Evolutionary conservation across 2,888 invertebrate genomes (phyloP).

Genomic region (Keiferia lycopersicella): DNA sequence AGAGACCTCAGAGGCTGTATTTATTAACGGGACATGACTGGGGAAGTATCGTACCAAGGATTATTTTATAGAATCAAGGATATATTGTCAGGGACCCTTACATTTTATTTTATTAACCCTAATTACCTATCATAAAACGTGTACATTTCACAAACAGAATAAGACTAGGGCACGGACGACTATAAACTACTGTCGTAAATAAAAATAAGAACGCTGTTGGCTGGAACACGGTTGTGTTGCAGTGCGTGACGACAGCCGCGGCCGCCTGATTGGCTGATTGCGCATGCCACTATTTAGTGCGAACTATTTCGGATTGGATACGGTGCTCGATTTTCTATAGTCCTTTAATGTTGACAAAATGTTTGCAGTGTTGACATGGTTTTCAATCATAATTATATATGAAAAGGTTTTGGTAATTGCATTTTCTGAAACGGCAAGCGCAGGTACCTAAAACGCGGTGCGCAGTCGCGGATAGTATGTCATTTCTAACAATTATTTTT

Average conservation of each 20-base stretch:
- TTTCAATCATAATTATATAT: background rate
- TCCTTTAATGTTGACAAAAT: constrained; percentile 17
- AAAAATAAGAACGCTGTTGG: constrained; percentile 16
- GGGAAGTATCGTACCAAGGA: no score
- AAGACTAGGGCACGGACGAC: constrained; percentile 7
- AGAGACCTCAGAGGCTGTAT: no score
- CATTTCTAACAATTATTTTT: no score
- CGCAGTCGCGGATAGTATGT: no score
- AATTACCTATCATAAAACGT: background rate
- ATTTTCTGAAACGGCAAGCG: background rate
- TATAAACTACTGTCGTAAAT: constrained; percentile 15
- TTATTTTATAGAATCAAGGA: no score
- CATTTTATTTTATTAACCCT: background rate
- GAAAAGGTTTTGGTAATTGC: background rate
- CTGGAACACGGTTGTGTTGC: constrained; percentile 18
- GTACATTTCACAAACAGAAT: constrained; percentile 1
- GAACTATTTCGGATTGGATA: constrained; percentile 18
- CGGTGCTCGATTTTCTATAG: constrained; percentile 18
- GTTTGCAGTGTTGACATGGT: background rate
- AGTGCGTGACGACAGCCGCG: constrained; percentile 13
- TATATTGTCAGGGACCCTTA: no score
- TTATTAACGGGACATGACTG: no score
- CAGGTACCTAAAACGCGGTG: background rate
- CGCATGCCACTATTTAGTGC: constrained; percentile 13
- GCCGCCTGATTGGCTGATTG: constrained; percentile 15